A percentile compares a stretch with the other conserved stretches of the same genome.
Conservation (phyloP, 2,113 vertebrate species). For the Equus przewalskii region DNA sequence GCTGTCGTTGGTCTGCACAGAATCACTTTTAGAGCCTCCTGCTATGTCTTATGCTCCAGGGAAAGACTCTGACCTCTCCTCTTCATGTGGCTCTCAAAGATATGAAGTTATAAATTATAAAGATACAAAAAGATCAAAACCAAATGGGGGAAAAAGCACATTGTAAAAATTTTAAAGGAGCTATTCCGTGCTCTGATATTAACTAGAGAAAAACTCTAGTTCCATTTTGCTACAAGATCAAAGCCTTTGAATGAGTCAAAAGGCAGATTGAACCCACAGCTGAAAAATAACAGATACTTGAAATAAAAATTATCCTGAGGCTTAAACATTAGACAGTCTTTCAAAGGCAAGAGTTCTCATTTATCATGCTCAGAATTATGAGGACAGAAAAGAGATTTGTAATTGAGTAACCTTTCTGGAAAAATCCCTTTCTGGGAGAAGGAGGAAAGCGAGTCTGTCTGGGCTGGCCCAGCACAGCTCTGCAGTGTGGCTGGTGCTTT, state of each 20-base stretch:
- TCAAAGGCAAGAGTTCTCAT: slow-evolving; percentile 40
- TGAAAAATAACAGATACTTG: slow-evolving; percentile 66
- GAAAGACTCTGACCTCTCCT: not conserved
- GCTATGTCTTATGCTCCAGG: not conserved
- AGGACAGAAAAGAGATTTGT: not conserved
- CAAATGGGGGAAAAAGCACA: not conserved
- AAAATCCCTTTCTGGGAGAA: not conserved
- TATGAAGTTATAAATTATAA: slow-evolving; percentile 48
- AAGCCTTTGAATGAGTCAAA: slow-evolving; percentile 45
- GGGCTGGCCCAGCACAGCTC: accelerated
- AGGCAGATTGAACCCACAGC: slow-evolving; percentile 35
- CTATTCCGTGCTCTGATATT: not conserved
- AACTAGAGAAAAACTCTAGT: not conserved
- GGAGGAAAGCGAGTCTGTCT: too few species aligned
- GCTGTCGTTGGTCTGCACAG: accelerated
- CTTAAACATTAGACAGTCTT: slow-evolving; percentile 46
- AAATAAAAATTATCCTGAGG: slow-evolving; percentile 58
- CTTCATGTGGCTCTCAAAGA: not conserved
- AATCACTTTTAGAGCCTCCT: not conserved
- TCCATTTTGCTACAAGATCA: slow-evolving; percentile 43
- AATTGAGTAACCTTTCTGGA: not conserved
- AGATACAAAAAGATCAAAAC: slow-evolving; percentile 63
- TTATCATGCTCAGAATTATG: not conserved
- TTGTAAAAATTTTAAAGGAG: slow-evolving; percentile 49
- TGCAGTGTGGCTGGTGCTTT: accelerated